phyloP scores from a whole-genome alignment of 2,888 invertebrate species.

The Pycnomerus fuliginosus region DNA sequence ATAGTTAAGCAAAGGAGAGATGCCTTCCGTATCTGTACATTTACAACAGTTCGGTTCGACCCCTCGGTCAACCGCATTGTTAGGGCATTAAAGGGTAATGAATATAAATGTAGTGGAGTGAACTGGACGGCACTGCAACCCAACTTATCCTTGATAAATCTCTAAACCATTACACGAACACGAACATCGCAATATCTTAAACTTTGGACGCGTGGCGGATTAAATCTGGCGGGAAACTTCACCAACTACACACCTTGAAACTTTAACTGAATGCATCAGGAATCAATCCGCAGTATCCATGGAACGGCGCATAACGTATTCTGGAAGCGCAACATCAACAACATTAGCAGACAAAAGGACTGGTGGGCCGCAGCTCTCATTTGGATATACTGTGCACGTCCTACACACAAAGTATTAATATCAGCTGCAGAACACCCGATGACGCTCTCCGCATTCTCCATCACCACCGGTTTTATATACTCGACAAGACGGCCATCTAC shows the following conservation, averaged over 20 bases:
- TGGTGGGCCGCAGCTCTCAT: conserved; percentile 26
- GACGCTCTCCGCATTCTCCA: conserved; percentile 9
- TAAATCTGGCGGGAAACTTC: too few relatives aligned
- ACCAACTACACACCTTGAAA: conserved; percentile 9
- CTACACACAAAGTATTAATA: conserved; percentile 33
- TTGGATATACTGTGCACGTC: conserved; percentile 33
- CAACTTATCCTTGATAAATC: conserved; percentile 23
- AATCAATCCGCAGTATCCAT: neutral
- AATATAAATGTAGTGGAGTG: conserved; percentile 47
- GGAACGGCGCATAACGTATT: conserved; percentile 31
- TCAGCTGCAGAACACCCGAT: conserved; percentile 27
- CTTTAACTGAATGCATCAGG: conserved; percentile 24
- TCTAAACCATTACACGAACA: conserved; percentile 8
- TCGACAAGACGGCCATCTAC: too few relatives aligned
- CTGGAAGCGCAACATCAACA: conserved; percentile 27
- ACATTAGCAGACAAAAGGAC: conserved; percentile 35
- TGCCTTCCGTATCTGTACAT: conserved; percentile 10
- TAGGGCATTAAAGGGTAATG: conserved; percentile 46
- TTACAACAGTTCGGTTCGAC: conserved; percentile 29
- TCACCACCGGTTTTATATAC: too few relatives aligned
- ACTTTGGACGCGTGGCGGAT: too few relatives aligned
- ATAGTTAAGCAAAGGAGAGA: conserved; percentile 6
- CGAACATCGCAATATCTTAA: neutral
- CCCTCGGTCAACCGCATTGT: conserved; percentile 49
- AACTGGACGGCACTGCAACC: conserved; percentile 23